Conservation (phyloP, 2,888 invertebrate species). For the Crioceris asparagi region DNA sequence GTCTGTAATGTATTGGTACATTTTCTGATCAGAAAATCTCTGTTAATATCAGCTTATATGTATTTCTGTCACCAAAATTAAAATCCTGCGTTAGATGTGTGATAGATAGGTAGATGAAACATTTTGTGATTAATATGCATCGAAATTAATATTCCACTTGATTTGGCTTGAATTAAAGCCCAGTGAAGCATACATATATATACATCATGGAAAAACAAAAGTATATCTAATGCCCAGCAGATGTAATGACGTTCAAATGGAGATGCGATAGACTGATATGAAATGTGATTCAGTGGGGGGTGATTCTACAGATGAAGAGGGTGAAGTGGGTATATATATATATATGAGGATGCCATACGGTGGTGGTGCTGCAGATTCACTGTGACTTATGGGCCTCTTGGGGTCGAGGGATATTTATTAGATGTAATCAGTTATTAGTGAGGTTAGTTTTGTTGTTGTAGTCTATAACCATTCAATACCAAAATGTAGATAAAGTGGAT, state of each 20-base stretch:
- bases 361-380: not conserved
- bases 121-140: too few species aligned
- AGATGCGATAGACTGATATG: conserved; percentile 14
- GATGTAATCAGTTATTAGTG: conserved; percentile 6
- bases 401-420: conserved; percentile 3
- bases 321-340: not conserved
- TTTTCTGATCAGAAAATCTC: too few species aligned
- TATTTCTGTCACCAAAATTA: too few species aligned
- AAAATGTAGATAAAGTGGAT: too few species aligned
- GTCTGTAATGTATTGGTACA: too few species aligned
- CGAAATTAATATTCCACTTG: conserved; percentile 15
- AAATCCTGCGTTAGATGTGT: too few species aligned
- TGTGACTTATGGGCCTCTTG: conserved; percentile 4
- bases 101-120: too few species aligned
- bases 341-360: too few species aligned
- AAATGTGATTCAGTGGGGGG: conserved; percentile 14
- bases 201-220: conserved; percentile 14
- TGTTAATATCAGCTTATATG: too few species aligned
- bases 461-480: too few species aligned
- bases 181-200: conserved; percentile 10
- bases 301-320: conserved; percentile 9
- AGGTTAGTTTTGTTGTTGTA: too few species aligned
- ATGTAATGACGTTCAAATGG: conserved; percentile 14
- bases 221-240: conserved; percentile 12
- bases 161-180: conserved; percentile 13